Evolutionary conservation across 2,888 invertebrate species (phyloP).

Genomic region (Galerucella nymphaeae): DNA sequence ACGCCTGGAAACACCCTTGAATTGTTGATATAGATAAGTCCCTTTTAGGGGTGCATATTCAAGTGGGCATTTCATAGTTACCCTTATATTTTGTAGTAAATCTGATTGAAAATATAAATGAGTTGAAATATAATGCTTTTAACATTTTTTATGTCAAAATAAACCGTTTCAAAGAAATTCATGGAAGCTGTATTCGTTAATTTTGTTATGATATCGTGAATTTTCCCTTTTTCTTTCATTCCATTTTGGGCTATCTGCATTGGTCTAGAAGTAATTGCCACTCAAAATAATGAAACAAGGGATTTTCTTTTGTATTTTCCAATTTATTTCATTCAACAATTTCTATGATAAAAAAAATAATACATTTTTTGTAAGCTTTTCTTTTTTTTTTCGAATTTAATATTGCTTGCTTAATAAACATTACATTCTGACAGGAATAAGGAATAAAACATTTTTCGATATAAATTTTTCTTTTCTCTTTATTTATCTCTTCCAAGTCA

Average conservation of each 20-base stretch:
- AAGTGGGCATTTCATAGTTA: background rate
- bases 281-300: too few relatives aligned
- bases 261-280: too few relatives aligned
- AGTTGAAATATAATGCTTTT: background rate
- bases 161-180: background rate
- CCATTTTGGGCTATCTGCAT: too few relatives aligned
- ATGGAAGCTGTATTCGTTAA: background rate
- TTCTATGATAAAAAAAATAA: too few relatives aligned
- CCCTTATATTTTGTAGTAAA: background rate
- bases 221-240: background rate
- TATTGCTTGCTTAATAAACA: background rate
- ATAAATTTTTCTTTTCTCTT: background rate
- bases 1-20: conserved; percentile 12
- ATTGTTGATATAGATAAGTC: conserved; percentile 15
- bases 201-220: background rate
- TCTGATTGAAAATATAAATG: conserved; percentile 6
- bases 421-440: background rate
- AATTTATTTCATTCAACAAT: too few relatives aligned
- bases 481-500: background rate
- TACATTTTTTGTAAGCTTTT: too few relatives aligned
- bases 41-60: conserved; percentile 6
- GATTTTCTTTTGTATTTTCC: too few relatives aligned
- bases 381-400: background rate
- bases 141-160: background rate
- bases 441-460: background rate